These are phyloP conservation scores for Cephus pulcher DNA, from an alignment of 2,888 invertebrate species.

Conservation along the genomic window DNA sequence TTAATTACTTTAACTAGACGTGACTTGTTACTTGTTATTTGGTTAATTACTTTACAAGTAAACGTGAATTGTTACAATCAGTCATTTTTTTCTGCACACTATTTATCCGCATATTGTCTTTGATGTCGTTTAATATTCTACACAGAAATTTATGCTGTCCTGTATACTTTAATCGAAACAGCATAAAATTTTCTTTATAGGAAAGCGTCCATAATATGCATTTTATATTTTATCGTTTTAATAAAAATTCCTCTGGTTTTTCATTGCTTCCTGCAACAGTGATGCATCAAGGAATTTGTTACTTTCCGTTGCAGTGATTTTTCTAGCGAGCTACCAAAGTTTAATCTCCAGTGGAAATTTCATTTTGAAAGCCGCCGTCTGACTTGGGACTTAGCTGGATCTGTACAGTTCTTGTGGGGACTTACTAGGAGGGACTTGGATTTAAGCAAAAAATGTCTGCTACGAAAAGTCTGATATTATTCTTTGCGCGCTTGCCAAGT, in stretches of 20 bases:
- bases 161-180: neutral
- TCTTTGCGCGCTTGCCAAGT: slow-evolving; percentile 30
- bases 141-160: neutral
- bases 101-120: neutral
- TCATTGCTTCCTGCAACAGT: no score
- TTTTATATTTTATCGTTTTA: no score
- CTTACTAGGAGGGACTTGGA: neutral
- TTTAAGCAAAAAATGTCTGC: neutral
- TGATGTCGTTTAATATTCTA: neutral
- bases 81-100: neutral
- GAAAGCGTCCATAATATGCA: neutral
- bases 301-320: no score
- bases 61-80: no score
- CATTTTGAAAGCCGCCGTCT: no score
- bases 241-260: no score
- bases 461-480: slow-evolving; percentile 15
- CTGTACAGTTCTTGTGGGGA: neutral
- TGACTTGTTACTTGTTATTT: neutral
- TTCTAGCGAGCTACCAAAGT: no score
- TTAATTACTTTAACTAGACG: no score
- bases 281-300: no score
- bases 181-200: neutral
- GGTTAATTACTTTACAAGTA: no score
- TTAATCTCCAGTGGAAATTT: no score
- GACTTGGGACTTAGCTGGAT: neutral